Evolutionary conservation across 2,888 invertebrate species (phyloP), one percentile per base, ranked within the genome.

Genomic region (Thysanoteuthis rhombus): DNA sequence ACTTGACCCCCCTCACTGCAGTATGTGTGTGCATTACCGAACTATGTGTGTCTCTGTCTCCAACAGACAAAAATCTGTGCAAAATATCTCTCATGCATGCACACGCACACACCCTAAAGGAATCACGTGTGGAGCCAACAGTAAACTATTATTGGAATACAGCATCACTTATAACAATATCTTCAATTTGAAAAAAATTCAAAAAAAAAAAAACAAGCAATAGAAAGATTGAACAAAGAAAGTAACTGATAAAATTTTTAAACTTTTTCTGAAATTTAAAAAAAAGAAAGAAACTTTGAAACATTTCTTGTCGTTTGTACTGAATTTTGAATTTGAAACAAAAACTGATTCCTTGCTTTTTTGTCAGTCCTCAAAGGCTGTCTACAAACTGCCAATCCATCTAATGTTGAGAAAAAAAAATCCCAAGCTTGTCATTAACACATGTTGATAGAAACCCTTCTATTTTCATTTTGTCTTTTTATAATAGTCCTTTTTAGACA

Each of bases 381-480:
- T 75, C 75, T 75, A 75, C n/a, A 75, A 75, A 75, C 75, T 75
- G 75, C 75, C 75, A 75, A 75, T 75, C 16, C 75, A 75, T 36
- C 75, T 75, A n/a, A 75, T 36, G 75, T 75, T 75, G n/a, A n/a
- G 36, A 75, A 75, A 52, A 52, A 36, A 58, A 58, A 58, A 58
- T 32, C 32, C 19, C 75, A 75, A 36, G 75, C n/a, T 75, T 75
- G n/a, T 75, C 75, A 75, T 75, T 75, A 75, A 75, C 75, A 75
- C 19, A n/a, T 75, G 75, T 36, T n/a, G 36, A 75, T 75, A n/a
- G n/a, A 28, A 52, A 75, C n/a, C n/a, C 8, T 75, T 75, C 16
- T 75, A n/a, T 75, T 75, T 75, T 75, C n/a, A 75, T 75, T 75
- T 75, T 75, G 75, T 75, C 75, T 75, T 75, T 75, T 75, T 75